Evolutionary conservation across 2,888 invertebrate species (phyloP), one percentile per base, ranked within the genome.

Genomic region (Itoplectis maculator): DNA sequence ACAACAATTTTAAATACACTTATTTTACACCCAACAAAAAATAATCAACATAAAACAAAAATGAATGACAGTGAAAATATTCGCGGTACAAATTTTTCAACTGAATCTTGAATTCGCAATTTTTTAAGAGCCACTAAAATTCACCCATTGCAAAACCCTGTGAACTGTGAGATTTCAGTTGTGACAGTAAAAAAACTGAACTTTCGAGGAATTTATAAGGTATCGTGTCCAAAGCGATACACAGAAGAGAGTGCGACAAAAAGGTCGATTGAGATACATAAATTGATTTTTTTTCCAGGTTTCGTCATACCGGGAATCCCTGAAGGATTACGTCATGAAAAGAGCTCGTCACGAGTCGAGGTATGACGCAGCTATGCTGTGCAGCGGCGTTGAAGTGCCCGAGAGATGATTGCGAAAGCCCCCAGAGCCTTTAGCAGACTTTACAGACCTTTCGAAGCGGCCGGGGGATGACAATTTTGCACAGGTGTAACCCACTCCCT

Each of bases 381-480:
- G 13, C n/a, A n/a, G 8, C 18, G n/a, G 18, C 37, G 61, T 61
- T 40, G 37, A 15, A 37, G 61, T 40, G 40, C 61, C 37, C 15
- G 37, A 1, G 61, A 37, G 9, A 37, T 37, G 35, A 61, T 61
- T 61, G 61, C 61, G 37, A 61, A 61, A 37, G 35, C 15, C 61
- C n/a, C 61, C 61, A 37, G 35, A 37, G 37, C 15, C 37, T 35
- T 23, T 29, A n/a, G 35, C 59, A 59, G 63, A 42, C 20, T 63
- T 37, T 63, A 42, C 37, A 40, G 40, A 42, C n/a, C 40, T 63
- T 40, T 63, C 29, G 40, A 42, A 63, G 40, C 40, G 42, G 42
- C 63, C 63, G 40, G 40, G 63, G 63, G 40, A 40, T 63, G 63
- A 63, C 37, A 63, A 40, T 63, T 63, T 42, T 40, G 11, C 63